Base-by-base conservation (phyloP, 1,140 invertebrate genomes). In the Drosophila virilis region DNA sequence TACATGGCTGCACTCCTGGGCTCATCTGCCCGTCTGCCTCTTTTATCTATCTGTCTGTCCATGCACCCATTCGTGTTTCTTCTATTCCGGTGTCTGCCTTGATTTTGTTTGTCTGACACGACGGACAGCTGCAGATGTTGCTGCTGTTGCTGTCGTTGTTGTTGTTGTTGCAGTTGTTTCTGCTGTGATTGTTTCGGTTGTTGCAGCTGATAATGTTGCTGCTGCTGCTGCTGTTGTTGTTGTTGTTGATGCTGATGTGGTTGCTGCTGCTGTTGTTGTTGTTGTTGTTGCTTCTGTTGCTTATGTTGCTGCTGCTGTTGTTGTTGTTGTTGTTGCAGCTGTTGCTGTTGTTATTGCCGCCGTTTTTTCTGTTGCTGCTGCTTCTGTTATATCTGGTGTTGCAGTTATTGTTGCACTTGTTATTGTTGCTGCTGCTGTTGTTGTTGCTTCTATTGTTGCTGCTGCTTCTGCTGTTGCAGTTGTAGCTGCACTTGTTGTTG, bases 81-180 rank as follows among this genome's bases (percentile, higher is more conserved):
- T 6, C 55, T 32, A 28, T 43, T 43, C 10, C 4, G 12, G 12
- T n/a, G 28, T 10, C 46, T 8, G n/a, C 35, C 37, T 52, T 69
- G 66, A 40, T 70, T 55, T 70, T 70, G 67, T 55, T 62, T 62
- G 67, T 28, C 48, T 45, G 58, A 69, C 66, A 69, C 57, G 48
- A 42, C 10, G 46, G 57, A 69, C 57, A 60, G 57, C 37, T 61
- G 57, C 67, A 61, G 54, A 43, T 38, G 61, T 22, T 54, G 32
- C 33, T 51, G 37, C 35, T 52, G 32, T 32, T 32, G 12, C 28
- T 8, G 22, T 13, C 13, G 6, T 13, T 28, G 6, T 15, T 13
- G 12, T 38, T 61, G 6, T 17, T 38, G 22, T 17, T 40, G n/a
- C 8, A 28, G 22, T 28, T 28, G 22, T 28, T 28, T 28, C 22